Conservation (phyloP, 2,888 invertebrate species). For the Oxycera nigricornis region DNA sequence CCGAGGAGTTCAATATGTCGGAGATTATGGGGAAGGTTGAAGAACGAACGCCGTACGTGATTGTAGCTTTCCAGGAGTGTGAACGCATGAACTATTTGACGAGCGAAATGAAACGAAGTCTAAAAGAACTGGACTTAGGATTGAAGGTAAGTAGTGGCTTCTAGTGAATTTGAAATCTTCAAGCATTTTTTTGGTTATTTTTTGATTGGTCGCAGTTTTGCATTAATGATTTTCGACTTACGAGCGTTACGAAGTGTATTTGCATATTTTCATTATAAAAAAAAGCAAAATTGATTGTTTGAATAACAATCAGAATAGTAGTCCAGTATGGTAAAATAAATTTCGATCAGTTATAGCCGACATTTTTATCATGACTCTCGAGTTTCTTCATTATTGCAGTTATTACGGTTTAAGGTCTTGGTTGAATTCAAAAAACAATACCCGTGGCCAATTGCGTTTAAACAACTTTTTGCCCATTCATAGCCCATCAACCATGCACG, state of each 20-base stretch:
- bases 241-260: not conserved
- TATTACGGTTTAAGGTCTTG: too few relatives aligned
- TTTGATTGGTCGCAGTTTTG: not conserved
- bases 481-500: too few relatives aligned
- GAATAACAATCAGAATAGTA: too few relatives aligned
- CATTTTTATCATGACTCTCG: too few relatives aligned
- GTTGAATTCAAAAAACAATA: too few relatives aligned
- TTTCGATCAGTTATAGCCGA: too few relatives aligned
- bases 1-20: constrained; percentile 94
- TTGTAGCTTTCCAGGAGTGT: constrained; percentile 94
- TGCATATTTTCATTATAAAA: not conserved
- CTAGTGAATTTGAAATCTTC: not conserved
- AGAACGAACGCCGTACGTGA: constrained; percentile 94
- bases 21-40: constrained; percentile 96
- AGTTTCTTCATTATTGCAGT: too few relatives aligned
- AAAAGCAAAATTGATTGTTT: too few relatives aligned
- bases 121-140: constrained; percentile 91
- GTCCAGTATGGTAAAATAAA: too few relatives aligned
- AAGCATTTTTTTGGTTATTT: not conserved
- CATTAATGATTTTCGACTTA: not conserved
- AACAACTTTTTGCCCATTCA: too few relatives aligned
- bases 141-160: constrained; percentile 70
- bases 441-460: too few relatives aligned
- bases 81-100: constrained; percentile 95
- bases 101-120: constrained; percentile 86